phyloP scores from a whole-genome alignment of 2,113 vertebrate genomes.

The Limanda limanda region DNA sequence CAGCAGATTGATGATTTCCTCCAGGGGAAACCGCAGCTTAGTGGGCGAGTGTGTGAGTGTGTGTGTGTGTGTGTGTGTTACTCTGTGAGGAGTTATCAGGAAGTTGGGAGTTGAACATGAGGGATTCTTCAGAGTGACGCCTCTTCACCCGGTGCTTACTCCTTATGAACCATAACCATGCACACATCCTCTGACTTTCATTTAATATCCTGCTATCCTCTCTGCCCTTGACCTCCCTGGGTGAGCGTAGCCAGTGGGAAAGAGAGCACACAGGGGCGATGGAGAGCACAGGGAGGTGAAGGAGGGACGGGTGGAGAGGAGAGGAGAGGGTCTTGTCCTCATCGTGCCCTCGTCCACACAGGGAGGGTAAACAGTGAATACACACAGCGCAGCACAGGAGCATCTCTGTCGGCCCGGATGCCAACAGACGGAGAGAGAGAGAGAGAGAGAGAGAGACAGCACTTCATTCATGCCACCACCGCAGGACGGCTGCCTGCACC shows the following conservation, averaged over 20 bases:
- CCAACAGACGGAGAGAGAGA: background rate
- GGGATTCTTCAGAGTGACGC: constrained; percentile 30
- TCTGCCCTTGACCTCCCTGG: constrained; percentile 26
- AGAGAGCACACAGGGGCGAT: background rate
- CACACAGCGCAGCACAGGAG: constrained; percentile 52
- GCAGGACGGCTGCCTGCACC: constrained; percentile 27
- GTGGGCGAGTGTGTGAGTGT: background rate
- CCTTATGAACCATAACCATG: background rate
- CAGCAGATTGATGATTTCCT: constrained; percentile 67
- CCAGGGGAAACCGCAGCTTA: constrained; percentile 55
- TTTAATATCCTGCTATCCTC: background rate
- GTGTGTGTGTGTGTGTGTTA: background rate
- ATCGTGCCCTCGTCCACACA: constrained; percentile 2
- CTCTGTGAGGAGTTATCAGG: constrained; percentile 36
- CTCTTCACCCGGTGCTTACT: constrained; percentile 25
- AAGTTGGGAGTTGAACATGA: constrained; percentile 48
- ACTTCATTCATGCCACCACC: constrained; percentile 36
- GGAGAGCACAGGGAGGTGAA: constrained; percentile 2
- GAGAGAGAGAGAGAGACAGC: constrained; percentile 43
- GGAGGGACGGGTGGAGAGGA: constrained; percentile 25
- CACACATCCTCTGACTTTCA: background rate
- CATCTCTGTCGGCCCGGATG: constrained; percentile 51
- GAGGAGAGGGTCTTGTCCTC: constrained; percentile 6
- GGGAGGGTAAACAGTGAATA: constrained; percentile 53
- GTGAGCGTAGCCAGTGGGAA: background rate